A percentile compares a stretch with the other conserved stretches of the same genome.
These are phyloP conservation scores for Drosophila biarmipes DNA, from an alignment of 1,140 invertebrate species.

Conservation along the genomic window DNA sequence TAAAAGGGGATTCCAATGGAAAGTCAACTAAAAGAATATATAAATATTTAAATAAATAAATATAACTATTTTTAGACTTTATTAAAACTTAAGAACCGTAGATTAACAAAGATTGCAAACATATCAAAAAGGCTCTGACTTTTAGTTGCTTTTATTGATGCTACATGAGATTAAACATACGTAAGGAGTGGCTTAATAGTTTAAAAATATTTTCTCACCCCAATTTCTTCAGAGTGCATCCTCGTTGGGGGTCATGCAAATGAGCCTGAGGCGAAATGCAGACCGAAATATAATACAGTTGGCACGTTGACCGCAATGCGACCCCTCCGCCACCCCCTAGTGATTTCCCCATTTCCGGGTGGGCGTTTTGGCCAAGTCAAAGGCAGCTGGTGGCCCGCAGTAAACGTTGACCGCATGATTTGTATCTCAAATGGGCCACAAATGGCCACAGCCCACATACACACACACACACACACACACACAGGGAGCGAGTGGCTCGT, in stretches of 20 bases:
- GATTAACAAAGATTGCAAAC: too few species aligned
- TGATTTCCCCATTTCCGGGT: background rate
- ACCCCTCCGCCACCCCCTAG: conserved; percentile 2
- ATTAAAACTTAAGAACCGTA: too few species aligned
- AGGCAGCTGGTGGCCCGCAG: conserved; percentile 72
- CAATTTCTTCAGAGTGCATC: background rate
- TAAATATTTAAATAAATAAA: too few species aligned
- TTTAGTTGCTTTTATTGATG: too few species aligned
- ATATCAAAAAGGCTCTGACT: too few species aligned
- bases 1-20: background rate
- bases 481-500: conserved; percentile 48
- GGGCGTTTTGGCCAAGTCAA: conserved; percentile 52
- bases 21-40: too few species aligned
- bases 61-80: too few species aligned
- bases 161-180: too few species aligned
- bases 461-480: background rate
- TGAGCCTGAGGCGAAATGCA: conserved; percentile 42
- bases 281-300: conserved; percentile 68
- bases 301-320: conserved; percentile 69
- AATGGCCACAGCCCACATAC: conserved; percentile 58
- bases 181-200: too few species aligned
- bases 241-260: conserved; percentile 44
- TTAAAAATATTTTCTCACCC: background rate
- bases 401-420: conserved; percentile 78
- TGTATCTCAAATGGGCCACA: conserved; percentile 79